phyloP scores from a whole-genome alignment of 1,140 invertebrate species.

The Manduca sexta region DNA sequence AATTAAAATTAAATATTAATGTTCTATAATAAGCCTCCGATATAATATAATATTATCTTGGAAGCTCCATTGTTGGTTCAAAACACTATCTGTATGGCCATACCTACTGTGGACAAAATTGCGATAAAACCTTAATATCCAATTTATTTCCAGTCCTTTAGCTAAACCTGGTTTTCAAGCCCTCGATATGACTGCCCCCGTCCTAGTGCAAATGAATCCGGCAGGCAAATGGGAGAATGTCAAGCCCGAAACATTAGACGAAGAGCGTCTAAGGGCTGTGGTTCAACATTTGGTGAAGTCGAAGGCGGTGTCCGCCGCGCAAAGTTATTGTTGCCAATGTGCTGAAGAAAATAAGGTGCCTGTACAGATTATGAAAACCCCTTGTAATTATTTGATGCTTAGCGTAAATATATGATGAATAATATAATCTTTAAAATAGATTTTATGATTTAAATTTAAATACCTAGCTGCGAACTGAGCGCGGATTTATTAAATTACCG shows the following conservation, averaged over 20 bases:
- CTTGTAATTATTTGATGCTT: background rate
- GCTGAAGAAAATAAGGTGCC: slow-evolving; percentile 38
- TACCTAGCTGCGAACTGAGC: too few species aligned
- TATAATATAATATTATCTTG: too few species aligned
- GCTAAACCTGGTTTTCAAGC: slow-evolving; percentile 46
- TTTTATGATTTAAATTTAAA: background rate
- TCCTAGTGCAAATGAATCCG: slow-evolving; percentile 51
- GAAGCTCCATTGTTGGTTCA: too few species aligned
- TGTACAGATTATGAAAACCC: background rate
- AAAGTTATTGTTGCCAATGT: slow-evolving; percentile 57
- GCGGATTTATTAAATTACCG: background rate
- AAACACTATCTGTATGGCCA: too few species aligned
- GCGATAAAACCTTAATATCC: too few species aligned
- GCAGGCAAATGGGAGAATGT: slow-evolving; percentile 53
- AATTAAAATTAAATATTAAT: too few species aligned
- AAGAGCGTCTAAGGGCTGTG: slow-evolving; percentile 37
- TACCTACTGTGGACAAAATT: too few species aligned
- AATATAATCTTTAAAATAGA: too few species aligned
- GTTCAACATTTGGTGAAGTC: slow-evolving; percentile 47
- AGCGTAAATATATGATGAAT: background rate
- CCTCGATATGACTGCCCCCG: slow-evolving; percentile 43
- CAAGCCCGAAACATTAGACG: slow-evolving; percentile 39
- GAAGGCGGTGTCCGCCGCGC: slow-evolving; percentile 47
- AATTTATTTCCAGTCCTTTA: slow-evolving; percentile 43
- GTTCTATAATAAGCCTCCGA: too few species aligned